phyloP scores from a whole-genome alignment of 2,797 vertebrate species.

The Gymnoscopelus braueri region DNA sequence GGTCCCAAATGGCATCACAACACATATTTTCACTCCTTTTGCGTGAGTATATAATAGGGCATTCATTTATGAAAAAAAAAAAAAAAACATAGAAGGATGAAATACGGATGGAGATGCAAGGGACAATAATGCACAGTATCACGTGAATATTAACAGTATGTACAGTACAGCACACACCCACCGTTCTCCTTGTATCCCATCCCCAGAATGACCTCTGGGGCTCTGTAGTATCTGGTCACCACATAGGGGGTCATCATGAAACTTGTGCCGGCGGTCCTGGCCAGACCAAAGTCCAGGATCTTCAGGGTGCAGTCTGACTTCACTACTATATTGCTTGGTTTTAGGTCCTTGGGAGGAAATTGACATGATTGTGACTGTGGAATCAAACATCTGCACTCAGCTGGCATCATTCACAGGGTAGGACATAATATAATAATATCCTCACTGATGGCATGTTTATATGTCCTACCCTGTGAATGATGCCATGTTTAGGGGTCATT shows the following conservation, averaged over 20 bases:
- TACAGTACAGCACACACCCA: conserved; percentile 70
- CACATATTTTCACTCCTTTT: too few relatives aligned
- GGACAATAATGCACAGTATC: background rate
- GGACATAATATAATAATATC: conserved; percentile 56
- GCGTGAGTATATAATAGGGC: too few relatives aligned
- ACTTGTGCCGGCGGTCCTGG: conserved; percentile 98
- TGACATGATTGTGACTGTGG: conserved; percentile 79
- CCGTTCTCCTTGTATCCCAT: conserved; percentile 99
- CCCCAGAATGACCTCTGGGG: conserved; percentile 97
- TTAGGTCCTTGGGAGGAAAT: conserved; percentile 87
- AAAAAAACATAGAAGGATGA: too few relatives aligned
- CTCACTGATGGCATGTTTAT: too few relatives aligned
- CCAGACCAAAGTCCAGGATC: conserved; percentile 97
- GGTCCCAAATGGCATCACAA: too few relatives aligned
- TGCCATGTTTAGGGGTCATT: too few relatives aligned
- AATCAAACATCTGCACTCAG: conserved; percentile 98
- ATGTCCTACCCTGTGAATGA: too few relatives aligned
- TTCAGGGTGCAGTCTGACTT: conserved; percentile 99
- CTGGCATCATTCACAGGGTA: conserved; percentile 99
- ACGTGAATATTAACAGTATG: conserved; percentile 11
- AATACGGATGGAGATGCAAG: too few relatives aligned
- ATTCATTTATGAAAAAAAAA: too few relatives aligned
- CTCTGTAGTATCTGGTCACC: conserved; percentile 99
- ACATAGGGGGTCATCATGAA: conserved; percentile 99
- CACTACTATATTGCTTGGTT: conserved; percentile 99